Percentiles rank a stretch among this genome's conserved stretches.
Evolutionary conservation across 2,113 vertebrate genomes (phyloP).

Genomic region (Clupea harengus): DNA sequence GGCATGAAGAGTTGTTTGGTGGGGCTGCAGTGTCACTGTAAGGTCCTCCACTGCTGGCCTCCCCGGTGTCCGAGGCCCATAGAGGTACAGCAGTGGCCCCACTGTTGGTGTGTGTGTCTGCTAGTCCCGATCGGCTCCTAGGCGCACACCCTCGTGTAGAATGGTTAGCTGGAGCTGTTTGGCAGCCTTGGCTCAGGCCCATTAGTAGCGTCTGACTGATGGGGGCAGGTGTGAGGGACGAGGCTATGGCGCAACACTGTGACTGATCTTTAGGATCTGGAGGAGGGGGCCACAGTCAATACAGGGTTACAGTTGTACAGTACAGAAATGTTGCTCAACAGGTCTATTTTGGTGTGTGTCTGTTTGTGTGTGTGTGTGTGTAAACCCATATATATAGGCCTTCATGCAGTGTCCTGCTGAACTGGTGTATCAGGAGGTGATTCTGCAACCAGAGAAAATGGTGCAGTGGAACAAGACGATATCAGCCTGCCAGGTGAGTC

Average conservation of each 20-base stretch:
- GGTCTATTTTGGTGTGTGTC: not conserved
- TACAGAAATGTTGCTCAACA: too few relatives aligned
- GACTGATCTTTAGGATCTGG: too few relatives aligned
- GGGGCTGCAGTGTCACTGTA: too few relatives aligned
- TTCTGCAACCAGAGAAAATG: slow-evolving; percentile 94
- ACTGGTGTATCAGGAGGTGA: slow-evolving; percentile 92
- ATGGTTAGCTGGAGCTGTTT: not conserved
- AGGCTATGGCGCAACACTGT: not conserved
- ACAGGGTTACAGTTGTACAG: too few relatives aligned
- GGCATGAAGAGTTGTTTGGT: too few relatives aligned
- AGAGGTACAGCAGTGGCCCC: too few relatives aligned
- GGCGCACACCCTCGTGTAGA: not conserved
- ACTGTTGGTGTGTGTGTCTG: too few relatives aligned
- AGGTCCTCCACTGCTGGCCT: too few relatives aligned
- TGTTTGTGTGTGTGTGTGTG: not conserved
- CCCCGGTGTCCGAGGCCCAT: too few relatives aligned
- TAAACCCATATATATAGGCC: slow-evolving; percentile 63
- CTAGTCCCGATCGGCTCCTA: not conserved
- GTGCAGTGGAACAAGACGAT: slow-evolving; percentile 93
- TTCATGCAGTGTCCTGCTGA: slow-evolving; percentile 91
- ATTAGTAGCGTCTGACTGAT: not conserved
- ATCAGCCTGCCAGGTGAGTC: slow-evolving; percentile 85
- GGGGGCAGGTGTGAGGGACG: not conserved
- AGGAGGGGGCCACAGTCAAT: too few relatives aligned
- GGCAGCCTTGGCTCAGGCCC: not conserved